A percentile compares a stretch with the other conserved stretches of the same genome.
Conservation (phyloP, 2,113 vertebrate species). For the Guaruba guarouba region DNA sequence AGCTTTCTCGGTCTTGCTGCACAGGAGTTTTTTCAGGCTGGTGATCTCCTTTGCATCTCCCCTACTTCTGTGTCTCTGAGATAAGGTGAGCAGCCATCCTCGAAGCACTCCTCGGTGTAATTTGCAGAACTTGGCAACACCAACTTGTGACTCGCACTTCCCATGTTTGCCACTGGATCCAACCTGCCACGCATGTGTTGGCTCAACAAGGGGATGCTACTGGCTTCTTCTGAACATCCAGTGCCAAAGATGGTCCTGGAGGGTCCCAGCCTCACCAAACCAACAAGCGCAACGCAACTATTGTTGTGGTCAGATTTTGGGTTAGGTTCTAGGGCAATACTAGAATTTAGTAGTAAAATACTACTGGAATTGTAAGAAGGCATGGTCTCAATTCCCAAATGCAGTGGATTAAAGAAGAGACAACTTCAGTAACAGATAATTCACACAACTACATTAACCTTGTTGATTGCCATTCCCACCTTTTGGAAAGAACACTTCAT, state of each 20-base stretch:
- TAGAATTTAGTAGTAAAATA: not conserved
- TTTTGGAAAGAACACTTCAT: not conserved
- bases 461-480: not conserved
- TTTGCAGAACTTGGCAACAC: not conserved
- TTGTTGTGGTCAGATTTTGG: not conserved
- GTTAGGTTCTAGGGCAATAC: not conserved
- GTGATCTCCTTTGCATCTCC: not conserved
- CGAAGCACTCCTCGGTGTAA: not conserved
- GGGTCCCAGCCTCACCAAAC: not conserved
- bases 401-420: not conserved
- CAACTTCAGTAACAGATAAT: not conserved
- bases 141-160: too few relatives aligned
- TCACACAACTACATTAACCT: not conserved
- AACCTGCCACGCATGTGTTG: fast-evolving
- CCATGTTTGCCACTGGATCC: not conserved
- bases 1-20: not conserved
- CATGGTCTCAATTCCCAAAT: not conserved
- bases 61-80: not conserved
- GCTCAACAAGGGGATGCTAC: not conserved
- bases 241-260: not conserved
- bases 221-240: not conserved
- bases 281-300: not conserved
- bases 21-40: not conserved
- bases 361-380: not conserved
- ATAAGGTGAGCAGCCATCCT: not conserved